Conservation (phyloP, 2,113 vertebrate species). For the Nothocercus nigrocapillus region DNA sequence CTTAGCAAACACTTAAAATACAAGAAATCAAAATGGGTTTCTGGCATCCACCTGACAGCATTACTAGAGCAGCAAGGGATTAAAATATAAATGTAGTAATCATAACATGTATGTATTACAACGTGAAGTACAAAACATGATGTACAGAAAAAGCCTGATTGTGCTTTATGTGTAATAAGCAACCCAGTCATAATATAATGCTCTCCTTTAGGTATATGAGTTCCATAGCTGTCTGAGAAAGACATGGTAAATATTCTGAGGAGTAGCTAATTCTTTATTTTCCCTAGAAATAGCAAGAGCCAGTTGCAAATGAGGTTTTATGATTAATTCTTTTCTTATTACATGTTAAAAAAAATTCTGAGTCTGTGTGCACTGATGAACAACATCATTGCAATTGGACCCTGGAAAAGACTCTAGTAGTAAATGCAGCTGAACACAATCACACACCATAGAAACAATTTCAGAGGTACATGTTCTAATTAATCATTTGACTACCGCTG, state of each 20-base stretch:
- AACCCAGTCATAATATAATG: not conserved
- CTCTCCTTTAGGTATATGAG: not conserved
- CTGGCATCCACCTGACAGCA: not conserved
- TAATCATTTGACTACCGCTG: not conserved
- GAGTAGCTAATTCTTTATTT: not conserved
- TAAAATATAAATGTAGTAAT: not conserved
- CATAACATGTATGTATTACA: not conserved
- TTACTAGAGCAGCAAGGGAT: not conserved
- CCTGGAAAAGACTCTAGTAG: not conserved
- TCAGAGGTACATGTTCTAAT: not conserved
- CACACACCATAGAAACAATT: not conserved
- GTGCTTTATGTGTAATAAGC: not conserved
- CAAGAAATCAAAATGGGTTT: not conserved
- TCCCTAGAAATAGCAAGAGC: not conserved
- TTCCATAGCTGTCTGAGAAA: not conserved
- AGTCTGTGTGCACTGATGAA: not conserved
- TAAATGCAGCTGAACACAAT: not conserved
- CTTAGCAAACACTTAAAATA: not conserved
- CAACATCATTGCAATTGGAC: not conserved
- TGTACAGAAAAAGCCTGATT: not conserved
- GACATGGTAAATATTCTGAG: not conserved
- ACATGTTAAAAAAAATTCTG: not conserved
- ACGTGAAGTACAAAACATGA: not conserved
- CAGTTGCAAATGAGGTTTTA: not conserved
- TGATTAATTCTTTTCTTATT: not conserved